Percentiles rank a stretch among this genome's conserved stretches.
phyloP scores from a whole-genome alignment of 1,140 invertebrate genomes.

The Daktulosphaira vitifoliae region DNA sequence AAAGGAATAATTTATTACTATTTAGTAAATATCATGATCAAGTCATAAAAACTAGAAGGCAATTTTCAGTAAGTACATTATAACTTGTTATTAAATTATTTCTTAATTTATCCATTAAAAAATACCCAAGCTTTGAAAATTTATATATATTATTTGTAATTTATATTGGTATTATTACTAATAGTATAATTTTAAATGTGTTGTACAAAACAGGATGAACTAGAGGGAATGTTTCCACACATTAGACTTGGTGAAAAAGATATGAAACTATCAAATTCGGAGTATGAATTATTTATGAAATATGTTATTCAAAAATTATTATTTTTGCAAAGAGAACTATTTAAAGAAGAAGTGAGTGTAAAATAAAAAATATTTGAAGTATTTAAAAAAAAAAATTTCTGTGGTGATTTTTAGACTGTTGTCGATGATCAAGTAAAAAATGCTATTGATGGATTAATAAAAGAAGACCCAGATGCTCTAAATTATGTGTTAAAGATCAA shows the following conservation, averaged over 20 bases:
- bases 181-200: too few relatives aligned
- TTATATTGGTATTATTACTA: neutral
- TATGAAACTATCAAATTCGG: constrained; percentile 52
- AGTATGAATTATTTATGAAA: constrained; percentile 60
- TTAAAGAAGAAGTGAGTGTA: constrained; percentile 48
- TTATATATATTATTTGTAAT: neutral
- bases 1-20: constrained; percentile 49
- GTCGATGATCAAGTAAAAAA: constrained; percentile 52
- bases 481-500: constrained; percentile 48
- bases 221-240: constrained; percentile 61
- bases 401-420: constrained; percentile 49
- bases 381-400: too few relatives aligned
- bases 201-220: constrained; percentile 49
- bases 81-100: too few relatives aligned
- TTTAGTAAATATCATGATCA: constrained; percentile 63
- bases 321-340: constrained; percentile 61
- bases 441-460: constrained; percentile 50
- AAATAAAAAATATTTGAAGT: too few relatives aligned
- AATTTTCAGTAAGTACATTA: constrained; percentile 47
- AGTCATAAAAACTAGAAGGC: constrained; percentile 56
- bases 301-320: constrained; percentile 57
- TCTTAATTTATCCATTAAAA: too few relatives aligned
- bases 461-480: constrained; percentile 43
- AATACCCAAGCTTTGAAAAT: too few relatives aligned
- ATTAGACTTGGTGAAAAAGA: constrained; percentile 57